phyloP scores from a whole-genome alignment of 2,113 vertebrate species.

The Paracanthobrama guichenoti region DNA sequence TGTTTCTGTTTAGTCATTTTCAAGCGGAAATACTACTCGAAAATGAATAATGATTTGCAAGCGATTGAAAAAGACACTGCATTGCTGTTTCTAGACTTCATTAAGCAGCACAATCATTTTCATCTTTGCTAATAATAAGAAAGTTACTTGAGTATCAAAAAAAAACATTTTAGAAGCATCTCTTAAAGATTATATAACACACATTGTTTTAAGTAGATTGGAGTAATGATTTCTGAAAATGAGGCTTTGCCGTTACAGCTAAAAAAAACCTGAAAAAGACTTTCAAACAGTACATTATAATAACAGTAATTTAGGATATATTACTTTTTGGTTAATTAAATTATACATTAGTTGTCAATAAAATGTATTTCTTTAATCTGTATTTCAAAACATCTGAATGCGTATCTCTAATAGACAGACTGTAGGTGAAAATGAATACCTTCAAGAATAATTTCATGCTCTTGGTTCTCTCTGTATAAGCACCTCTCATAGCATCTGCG shows the following conservation, averaged over 20 bases:
- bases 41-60: too few relatives aligned
- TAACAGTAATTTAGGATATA: background rate
- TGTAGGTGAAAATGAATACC: conserved; percentile 31
- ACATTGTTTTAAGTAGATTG: background rate
- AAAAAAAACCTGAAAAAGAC: background rate
- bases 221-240: background rate
- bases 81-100: background rate
- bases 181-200: background rate
- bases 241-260: background rate
- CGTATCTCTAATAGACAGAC: background rate
- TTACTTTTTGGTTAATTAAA: too few relatives aligned
- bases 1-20: background rate
- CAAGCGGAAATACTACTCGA: background rate
- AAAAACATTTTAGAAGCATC: too few relatives aligned
- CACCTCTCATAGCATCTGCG: conserved; percentile 43
- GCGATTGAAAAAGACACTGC: too few relatives aligned
- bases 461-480: conserved; percentile 35
- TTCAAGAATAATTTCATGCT: conserved; percentile 51
- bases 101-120: background rate
- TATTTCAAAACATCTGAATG: background rate
- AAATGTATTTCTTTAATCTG: background rate
- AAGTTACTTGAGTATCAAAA: background rate
- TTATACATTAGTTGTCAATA: background rate
- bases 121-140: background rate
- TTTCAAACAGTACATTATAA: background rate